phyloP scores from a whole-genome alignment of 2,888 invertebrate species.

The Himalopsyche anomala region DNA sequence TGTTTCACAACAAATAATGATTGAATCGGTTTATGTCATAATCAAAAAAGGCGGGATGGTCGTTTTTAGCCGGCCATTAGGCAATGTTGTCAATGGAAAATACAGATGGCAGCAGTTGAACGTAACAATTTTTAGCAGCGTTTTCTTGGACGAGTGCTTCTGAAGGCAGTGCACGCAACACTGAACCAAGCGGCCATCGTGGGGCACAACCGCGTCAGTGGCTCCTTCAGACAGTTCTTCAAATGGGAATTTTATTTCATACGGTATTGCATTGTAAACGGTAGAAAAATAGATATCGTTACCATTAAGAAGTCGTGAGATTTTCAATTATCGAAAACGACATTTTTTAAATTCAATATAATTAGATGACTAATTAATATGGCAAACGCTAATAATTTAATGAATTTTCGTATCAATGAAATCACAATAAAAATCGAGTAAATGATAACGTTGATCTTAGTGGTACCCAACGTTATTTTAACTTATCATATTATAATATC shows the following conservation, averaged over 20 bases:
- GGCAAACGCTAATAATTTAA: too few relatives aligned
- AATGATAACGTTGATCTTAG: too few relatives aligned
- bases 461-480: too few relatives aligned
- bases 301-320: too few relatives aligned
- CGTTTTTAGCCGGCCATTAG: conserved; percentile 55
- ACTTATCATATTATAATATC: too few relatives aligned
- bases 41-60: conserved; percentile 39
- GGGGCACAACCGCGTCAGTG: conserved; percentile 31
- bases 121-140: background rate
- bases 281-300: too few relatives aligned
- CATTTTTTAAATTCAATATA: too few relatives aligned
- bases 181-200: conserved; percentile 48
- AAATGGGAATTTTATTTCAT: conserved; percentile 31
- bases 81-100: conserved; percentile 43
- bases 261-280: too few relatives aligned
- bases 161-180: conserved; percentile 55
- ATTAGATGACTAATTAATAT: too few relatives aligned
- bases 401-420: too few relatives aligned
- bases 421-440: too few relatives aligned
- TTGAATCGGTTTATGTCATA: conserved; percentile 14
- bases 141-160: conserved; percentile 9
- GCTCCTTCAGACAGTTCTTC: conserved; percentile 17
- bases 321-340: too few relatives aligned
- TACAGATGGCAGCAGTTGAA: conserved; percentile 47
- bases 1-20: conserved; percentile 44